Evolutionary conservation across 2,113 vertebrate genomes (phyloP).

Genomic region (Ibidorhyncha struthersii): DNA sequence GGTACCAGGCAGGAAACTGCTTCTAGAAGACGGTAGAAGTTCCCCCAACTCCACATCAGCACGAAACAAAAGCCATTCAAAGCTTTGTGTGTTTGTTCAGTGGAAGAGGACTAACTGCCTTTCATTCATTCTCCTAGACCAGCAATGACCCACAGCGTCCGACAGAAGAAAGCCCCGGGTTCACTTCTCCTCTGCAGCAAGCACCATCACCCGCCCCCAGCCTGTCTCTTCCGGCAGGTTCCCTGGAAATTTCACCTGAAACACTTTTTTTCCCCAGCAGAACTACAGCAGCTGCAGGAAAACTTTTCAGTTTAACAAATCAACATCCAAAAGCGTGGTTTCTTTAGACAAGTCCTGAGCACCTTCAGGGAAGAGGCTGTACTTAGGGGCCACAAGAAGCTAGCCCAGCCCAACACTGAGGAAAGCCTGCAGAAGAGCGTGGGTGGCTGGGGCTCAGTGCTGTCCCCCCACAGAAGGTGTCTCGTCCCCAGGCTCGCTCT

Average conservation of each 20-base stretch:
- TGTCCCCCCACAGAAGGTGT: background rate
- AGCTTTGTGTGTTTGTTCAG: background rate
- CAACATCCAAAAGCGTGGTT: background rate
- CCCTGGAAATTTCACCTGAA: background rate
- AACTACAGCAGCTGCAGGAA: background rate
- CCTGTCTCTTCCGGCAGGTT: background rate
- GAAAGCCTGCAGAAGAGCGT: accelerated
- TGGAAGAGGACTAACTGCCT: background rate
- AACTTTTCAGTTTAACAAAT: background rate
- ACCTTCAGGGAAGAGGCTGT: background rate
- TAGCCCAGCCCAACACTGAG: background rate
- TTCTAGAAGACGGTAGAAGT: background rate
- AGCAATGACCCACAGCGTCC: background rate
- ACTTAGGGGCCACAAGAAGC: background rate
- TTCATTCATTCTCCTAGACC: background rate
- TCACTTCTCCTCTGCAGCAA: background rate
- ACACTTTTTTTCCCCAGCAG: background rate
- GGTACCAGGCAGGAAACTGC: background rate
- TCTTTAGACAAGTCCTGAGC: background rate
- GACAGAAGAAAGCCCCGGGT: background rate
- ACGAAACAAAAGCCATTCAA: background rate
- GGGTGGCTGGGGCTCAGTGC: accelerated
- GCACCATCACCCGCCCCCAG: background rate
- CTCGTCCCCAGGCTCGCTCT: accelerated
- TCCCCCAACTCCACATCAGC: background rate